Evolutionary conservation across 92 coral and sea anemone species (phyloP).

Genomic region (Bergia sp.): DNA sequence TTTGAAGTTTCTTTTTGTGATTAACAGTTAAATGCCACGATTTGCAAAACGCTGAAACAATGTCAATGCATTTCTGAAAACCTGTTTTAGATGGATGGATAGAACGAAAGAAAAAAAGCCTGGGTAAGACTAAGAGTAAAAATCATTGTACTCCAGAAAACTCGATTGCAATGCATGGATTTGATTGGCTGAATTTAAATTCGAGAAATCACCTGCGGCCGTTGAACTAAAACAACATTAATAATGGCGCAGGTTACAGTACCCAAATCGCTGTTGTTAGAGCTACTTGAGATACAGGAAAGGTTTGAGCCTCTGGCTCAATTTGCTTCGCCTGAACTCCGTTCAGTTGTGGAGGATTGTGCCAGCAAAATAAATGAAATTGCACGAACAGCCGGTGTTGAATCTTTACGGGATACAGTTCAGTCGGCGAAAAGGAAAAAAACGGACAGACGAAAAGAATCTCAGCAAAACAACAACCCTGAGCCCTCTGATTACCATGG

Average conservation of each 20-base stretch:
- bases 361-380: background rate
- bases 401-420: background rate
- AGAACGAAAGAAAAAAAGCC: too few species aligned
- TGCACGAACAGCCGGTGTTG: background rate
- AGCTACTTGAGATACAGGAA: background rate
- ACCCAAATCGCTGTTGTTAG: constrained; percentile 27
- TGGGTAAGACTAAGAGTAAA: too few species aligned
- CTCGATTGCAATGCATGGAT: background rate
- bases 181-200: constrained; percentile 33
- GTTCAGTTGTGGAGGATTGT: constrained; percentile 23
- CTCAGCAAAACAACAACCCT: constrained; percentile 20
- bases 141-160: too few species aligned
- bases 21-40: too few species aligned
- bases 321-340: constrained; percentile 34
- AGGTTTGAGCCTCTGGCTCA: constrained; percentile 27
- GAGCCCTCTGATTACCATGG: constrained; percentile 3
- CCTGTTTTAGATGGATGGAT: too few species aligned
- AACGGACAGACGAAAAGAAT: background rate
- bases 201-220: background rate
- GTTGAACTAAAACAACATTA: constrained; percentile 14
- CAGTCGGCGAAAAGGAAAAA: background rate
- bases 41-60: too few species aligned
- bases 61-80: too few species aligned
- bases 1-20: too few species aligned
- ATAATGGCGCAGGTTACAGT: constrained; percentile 23